These are phyloP conservation scores for Pterois miles DNA, from an alignment of 2,797 vertebrate species.

Conservation along the genomic window DNA sequence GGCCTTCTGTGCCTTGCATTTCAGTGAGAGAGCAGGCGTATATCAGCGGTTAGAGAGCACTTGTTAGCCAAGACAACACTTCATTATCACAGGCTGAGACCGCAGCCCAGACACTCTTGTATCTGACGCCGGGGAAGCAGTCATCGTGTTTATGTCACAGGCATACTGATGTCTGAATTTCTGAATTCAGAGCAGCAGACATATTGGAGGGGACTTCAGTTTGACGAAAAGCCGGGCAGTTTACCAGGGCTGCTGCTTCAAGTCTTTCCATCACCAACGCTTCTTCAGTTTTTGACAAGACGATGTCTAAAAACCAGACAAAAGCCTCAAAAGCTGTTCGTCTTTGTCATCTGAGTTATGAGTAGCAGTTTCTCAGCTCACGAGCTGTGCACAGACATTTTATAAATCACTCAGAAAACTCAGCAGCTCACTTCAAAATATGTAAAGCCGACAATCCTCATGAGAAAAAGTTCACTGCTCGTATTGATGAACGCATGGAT, in stretches of 20 bases:
- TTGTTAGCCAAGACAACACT: slow-evolving; percentile 69
- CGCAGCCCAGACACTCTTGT: slow-evolving; percentile 33
- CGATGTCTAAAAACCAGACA: slow-evolving; percentile 12
- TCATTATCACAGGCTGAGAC: slow-evolving; percentile 62
- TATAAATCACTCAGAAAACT: background rate
- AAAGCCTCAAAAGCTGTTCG: background rate
- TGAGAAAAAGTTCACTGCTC: background rate
- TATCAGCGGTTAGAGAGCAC: slow-evolving; percentile 10
- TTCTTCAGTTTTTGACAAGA: slow-evolving; percentile 20
- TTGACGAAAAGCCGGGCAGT: slow-evolving; percentile 9
- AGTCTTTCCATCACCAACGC: slow-evolving; percentile 30
- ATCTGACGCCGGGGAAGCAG: slow-evolving; percentile 40
- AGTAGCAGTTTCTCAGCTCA: slow-evolving; percentile 14
- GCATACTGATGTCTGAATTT: slow-evolving; percentile 39
- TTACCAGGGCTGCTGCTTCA: slow-evolving; percentile 23
- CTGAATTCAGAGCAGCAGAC: slow-evolving; percentile 24
- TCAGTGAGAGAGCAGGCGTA: slow-evolving; percentile 23
- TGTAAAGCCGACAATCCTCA: background rate
- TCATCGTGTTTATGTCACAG: slow-evolving; percentile 35
- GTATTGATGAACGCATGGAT: background rate
- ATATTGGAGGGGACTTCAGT: slow-evolving; percentile 3
- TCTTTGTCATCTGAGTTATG: slow-evolving; percentile 29
- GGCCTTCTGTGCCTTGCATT: slow-evolving; percentile 33
- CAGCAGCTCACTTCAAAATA: background rate
- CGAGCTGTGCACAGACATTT: slow-evolving; percentile 11